Evolutionary conservation across 2,888 invertebrate genomes (phyloP), one percentile per base, ranked within the genome.

Genomic region (Drosophila fulvimacula): DNA sequence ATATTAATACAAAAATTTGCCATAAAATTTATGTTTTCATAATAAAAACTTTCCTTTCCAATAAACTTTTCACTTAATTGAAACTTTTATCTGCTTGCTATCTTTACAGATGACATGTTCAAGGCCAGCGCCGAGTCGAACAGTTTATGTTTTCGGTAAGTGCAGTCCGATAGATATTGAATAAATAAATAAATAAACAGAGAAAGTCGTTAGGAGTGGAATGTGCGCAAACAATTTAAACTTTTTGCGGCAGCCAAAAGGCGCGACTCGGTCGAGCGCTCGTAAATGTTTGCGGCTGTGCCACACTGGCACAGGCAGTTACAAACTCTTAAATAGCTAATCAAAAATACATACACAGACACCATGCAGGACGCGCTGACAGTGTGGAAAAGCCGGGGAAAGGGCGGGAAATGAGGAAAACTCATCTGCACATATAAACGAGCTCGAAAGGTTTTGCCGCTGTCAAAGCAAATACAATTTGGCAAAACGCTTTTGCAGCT

Each of bases 291-390:
- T 49, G 19, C 21, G 24, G 11, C 58, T 41, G 21, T 34, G 34
- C 13, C 44, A 27, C 58, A 73, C 30, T n/a, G n/a, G n/a, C n/a
- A 13, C 6, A 46, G 42, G 17, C 58, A 48, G 42, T 48, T 66
- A 55, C 66, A 17, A 49, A 62, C 57, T 71, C 67, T 63, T 76
- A 74, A 76, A 81, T 78, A 88, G 79, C 86, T 85, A 82, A 85
- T 85, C 88, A 88, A 88, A 88, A 83, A 88, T 77, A 85, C 88
- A 86, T 76, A 80, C 69, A 79, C 69, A 60, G 48, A 61, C 36
- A 36, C 38, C 59, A 39, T 24, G 57, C 58, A 46, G 34, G 17
- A 32, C 41, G 57, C 30, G 56, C 41, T 60, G 41, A 46, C 59
- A 24, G 27, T 10, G 46, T 11, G 19, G 5, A 11, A 55, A 62